Percentiles rank a stretch among this genome's conserved stretches.
Evolutionary conservation across 2,797 vertebrate genomes (phyloP).

Genomic region (Thamnophis elegans): DNA sequence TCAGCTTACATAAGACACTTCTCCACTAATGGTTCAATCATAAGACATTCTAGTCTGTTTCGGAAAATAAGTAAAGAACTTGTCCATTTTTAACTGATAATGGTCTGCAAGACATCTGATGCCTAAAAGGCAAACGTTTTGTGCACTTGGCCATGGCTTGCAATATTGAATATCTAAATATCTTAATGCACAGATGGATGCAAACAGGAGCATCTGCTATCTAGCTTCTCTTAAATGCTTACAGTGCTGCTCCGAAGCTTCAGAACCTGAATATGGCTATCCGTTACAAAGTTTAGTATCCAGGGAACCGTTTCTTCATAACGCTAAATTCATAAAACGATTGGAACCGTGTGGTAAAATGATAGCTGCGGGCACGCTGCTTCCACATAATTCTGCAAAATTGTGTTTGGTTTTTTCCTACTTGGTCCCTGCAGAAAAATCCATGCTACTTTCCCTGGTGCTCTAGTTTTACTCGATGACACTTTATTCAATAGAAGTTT

Average conservation of each 20-base stretch:
- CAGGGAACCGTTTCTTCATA: not conserved
- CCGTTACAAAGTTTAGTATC: slow-evolving; percentile 32
- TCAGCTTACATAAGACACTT: not conserved
- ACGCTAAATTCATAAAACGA: not conserved
- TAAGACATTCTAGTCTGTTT: not conserved
- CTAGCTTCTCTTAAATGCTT: not conserved
- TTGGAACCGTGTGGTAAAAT: not conserved
- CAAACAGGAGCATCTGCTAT: not conserved
- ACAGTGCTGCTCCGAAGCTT: slow-evolving; percentile 12
- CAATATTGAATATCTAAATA: not conserved
- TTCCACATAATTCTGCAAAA: slow-evolving; percentile 1
- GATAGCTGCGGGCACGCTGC: not conserved
- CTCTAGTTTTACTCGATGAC: too few species aligned
- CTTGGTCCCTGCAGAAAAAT: not conserved
- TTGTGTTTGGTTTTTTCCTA: not conserved
- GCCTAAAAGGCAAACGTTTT: not conserved
- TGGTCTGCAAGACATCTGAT: not conserved
- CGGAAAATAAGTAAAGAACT: not conserved
- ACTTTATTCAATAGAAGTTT: not conserved
- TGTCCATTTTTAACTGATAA: not conserved
- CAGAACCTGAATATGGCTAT: slow-evolving; percentile 24
- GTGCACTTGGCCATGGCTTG: not conserved
- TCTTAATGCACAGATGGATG: not conserved
- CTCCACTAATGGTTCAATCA: not conserved
- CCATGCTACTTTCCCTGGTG: not conserved